Base-by-base conservation (phyloP, 2,888 invertebrate genomes). In the Philhelius pedissequus region DNA sequence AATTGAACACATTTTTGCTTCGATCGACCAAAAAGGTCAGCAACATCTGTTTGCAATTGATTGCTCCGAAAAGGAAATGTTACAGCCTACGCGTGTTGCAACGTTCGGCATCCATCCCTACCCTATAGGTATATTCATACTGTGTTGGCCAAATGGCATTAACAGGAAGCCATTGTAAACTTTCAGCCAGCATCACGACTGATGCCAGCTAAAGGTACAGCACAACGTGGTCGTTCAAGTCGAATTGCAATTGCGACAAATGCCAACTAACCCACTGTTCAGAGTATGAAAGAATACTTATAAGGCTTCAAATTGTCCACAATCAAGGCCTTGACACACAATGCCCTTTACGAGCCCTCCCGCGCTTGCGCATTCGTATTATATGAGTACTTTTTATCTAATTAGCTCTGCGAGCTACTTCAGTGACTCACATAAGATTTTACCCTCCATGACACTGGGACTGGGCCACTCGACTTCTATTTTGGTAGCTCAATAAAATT, bases 281-380 rank as follows among this genome's bases (percentile, higher is more conserved):
- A 48, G 20, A 11, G 43, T 30, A 64, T 35, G 38, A 60, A 62
- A 50, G 40, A 38, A 30, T 54, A 50, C 48, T 48, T 27, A 56
- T 32, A 43, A 27, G 43, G 52, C 45, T 52, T 32, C 18, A 71
- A 60, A 60, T 73, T 77, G 60, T 60, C 27, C 40, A 56, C 79
- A 74, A 83, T 70, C 69, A 70, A 74, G 74, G 74, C 83, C 83
- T 83, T 83, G 83, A 79, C 83, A 83, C 70, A 74, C 54, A 69
- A 79, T 74, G 64, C 70, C 79, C 79, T 81, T 81, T 80, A 18
- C 20, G 8, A 60, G 35, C 18, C 38, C 48, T 32, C 48, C 62
- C 18, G 32, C 64, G 32, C 35, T 50, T 52, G 32, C 13, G 18
- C 50, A 7, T 20, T 32, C 11, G 5, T 35, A 56, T 35, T 35